Base-by-base conservation (phyloP, 2,113 vertebrate species). In the Pterophyllum scalare region DNA sequence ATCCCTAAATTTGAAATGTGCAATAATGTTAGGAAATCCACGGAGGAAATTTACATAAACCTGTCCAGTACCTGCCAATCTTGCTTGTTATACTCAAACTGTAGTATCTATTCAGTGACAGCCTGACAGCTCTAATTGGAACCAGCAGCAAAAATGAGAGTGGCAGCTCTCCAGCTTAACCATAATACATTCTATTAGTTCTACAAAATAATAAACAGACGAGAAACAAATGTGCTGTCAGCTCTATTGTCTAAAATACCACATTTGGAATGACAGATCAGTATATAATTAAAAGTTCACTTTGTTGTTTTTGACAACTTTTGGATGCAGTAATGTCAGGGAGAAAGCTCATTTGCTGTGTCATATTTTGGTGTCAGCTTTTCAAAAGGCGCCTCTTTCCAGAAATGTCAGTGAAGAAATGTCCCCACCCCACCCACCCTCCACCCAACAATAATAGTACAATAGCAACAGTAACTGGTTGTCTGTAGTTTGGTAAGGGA, bases 61-160 rank as follows among this genome's bases (percentile, higher is more conserved):
- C 43, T 60, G 14, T 28, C 52, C 70, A 67, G 43, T 22, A 59
- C 8, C 19, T 83, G 28, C 35, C 59, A 46, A 33, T 83, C 14
- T n/a, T 61, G 22, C 60, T 75, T 11, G 26, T 75, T 84, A 28
- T 26, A 70, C 20, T 61, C 12, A 75, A 57, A 43, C 75, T 31
- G 17, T 28, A 20, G 14, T 2, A 17, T 59, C 22, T 49, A 26
- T 38, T 43, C 20, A 61, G 3, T 2, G 24, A 13, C 77, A 65
- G 56, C 22, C 43, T 87, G 75, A 72, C 35, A 85, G 58, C 52
- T 82, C 35, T 80, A 85, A 87, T 60, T 76, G 31, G 54, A 85
- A 59, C n/a, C 33, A 57, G n/a, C 15, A 70, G 7, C 59, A 80
- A 14, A 84, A 38, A 64, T 28, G 54, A 65, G 4, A 64, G 0